phyloP scores from a whole-genome alignment of 2,113 vertebrate genomes.

The Setophaga petechia region DNA sequence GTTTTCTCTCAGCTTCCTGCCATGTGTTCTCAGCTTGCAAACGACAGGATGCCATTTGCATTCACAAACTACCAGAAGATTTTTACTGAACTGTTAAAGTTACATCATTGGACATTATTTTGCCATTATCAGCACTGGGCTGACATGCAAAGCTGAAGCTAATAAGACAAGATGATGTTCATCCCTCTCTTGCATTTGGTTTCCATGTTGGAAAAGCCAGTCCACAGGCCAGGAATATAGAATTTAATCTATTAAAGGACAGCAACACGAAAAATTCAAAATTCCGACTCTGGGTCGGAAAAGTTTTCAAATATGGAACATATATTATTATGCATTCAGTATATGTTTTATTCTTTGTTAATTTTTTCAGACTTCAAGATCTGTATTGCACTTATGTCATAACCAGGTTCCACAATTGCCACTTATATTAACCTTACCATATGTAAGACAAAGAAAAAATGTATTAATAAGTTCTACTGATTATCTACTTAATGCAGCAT shows the following conservation, averaged over 20 bases:
- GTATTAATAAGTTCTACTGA: background rate
- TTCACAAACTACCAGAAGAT: slow-evolving; percentile 5
- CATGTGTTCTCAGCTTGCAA: background rate
- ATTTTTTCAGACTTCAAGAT: background rate
- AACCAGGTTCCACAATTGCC: background rate
- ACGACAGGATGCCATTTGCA: slow-evolving; percentile 40
- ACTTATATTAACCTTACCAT: background rate
- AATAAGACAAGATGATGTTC: background rate
- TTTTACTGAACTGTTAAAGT: slow-evolving; percentile 9
- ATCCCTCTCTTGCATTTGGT: background rate
- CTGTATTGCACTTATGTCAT: background rate
- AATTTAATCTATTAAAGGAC: background rate
- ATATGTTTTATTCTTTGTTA: background rate
- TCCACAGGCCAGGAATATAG: background rate
- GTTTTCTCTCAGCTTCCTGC: slow-evolving; percentile 45
- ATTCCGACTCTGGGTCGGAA: background rate
- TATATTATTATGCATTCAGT: background rate
- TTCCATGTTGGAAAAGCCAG: background rate
- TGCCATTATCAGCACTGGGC: background rate
- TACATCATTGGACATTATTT: background rate
- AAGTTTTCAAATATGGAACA: background rate
- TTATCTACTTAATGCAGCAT: background rate
- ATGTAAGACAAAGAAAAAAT: background rate
- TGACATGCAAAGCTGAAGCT: background rate
- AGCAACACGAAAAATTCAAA: background rate